Percentiles rank a stretch among this genome's conserved stretches.
Evolutionary conservation across 2,888 invertebrate species (phyloP).

Genomic region (Gastrophysa polygoni): DNA sequence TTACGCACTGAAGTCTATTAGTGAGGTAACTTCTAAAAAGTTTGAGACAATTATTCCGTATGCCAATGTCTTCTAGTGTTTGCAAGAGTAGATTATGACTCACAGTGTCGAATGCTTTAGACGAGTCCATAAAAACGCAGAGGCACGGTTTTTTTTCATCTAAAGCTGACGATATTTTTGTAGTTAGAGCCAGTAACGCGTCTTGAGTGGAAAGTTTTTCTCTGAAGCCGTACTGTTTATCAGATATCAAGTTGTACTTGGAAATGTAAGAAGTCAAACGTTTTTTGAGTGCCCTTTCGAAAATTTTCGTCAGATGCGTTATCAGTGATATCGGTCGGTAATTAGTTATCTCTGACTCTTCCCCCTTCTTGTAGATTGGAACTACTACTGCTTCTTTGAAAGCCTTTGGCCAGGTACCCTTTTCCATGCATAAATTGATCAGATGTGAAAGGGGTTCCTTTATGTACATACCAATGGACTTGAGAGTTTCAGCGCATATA

Average conservation of each 20-base stretch:
- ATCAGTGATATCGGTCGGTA: conserved; percentile 9
- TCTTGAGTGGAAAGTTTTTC: conserved; percentile 5
- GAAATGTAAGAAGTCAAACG: background rate
- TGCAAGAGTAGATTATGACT: conserved; percentile 6
- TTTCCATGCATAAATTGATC: background rate
- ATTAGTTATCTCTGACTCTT: background rate
- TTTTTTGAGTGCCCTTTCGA: conserved; percentile 2
- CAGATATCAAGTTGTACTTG: background rate
- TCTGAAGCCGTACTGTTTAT: conserved; percentile 4
- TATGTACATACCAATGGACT: background rate
- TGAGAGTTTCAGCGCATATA: background rate
- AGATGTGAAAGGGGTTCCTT: background rate
- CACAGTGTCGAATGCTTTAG: conserved; percentile 13
- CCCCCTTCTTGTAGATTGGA: background rate
- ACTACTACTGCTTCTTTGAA: background rate
- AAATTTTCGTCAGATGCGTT: background rate
- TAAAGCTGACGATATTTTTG: conserved; percentile 3
- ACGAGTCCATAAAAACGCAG: conserved; percentile 9
- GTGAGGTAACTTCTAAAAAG: conserved; percentile 3
- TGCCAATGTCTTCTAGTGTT: conserved; percentile 5
- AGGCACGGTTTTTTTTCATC: conserved; percentile 5
- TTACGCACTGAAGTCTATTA: background rate
- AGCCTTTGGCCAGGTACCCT: background rate
- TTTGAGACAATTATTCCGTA: background rate
- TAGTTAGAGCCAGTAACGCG: background rate